Base-by-base conservation (phyloP, 2,797 vertebrate species). In the Poeciliopsis gracilis region DNA sequence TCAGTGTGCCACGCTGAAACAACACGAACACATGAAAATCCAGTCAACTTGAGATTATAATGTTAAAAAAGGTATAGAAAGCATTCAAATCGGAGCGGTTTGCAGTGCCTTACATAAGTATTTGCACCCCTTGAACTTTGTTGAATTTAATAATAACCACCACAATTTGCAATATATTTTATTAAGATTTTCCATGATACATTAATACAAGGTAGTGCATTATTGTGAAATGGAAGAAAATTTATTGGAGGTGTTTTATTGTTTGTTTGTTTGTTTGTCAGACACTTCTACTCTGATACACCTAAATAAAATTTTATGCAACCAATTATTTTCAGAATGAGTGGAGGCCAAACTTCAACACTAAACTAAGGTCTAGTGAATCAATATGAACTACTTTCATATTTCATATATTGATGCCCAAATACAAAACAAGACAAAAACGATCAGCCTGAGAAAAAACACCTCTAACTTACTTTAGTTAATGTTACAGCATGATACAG, bases 1-100 rank as follows among this genome's bases (percentile, higher is more conserved):
- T 96, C 77, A 75, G 83, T 80, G 82, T 49, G 69, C 63, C 51
- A 73, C 46, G 78, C 89, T 92, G 73, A 83, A 82, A 77, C 61
- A 20, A 78, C 46, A 76, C 80, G 61, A 78, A 71, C 2, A 75
- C 72, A 33, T 1, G 23, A 51, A 77, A 53, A 28, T 36, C 25
- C 2, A 70, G 23, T 23, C 4, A 53, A 16, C 51, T 16, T 45
- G 43, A 45, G 67, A 70, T 25, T n/a, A 28, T 16, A 45, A 28
- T 45, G 3, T 15, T 12, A 70, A 70, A 43, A 5, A 43, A 45
- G n/a, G n/a, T 5, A 45, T 9, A 45, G 67, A 46, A 70, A 46
- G 9, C 33, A 66, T 66, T 66, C 9, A 66, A 25, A 38, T 9
- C 12, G 38, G 2, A 25, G 20, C 2, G 5, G 36, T 25, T 41